Base-by-base conservation (phyloP, 1,140 invertebrate genomes). In the Habropoda laboriosa region DNA sequence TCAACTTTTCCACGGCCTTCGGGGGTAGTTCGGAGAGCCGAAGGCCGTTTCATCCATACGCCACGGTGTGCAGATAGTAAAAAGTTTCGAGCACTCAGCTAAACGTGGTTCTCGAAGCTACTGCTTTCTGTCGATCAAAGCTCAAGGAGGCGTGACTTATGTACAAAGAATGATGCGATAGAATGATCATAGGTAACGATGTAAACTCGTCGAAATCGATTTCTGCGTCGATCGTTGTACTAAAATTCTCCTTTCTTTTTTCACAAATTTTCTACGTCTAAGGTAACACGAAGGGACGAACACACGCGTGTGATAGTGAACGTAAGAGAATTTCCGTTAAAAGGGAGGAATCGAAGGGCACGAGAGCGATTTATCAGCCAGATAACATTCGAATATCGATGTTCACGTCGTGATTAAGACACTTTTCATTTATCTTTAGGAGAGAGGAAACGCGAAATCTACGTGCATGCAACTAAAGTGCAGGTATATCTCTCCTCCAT, bases 1-100 rank as follows among this genome's bases (percentile, higher is more conserved):
- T 42, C 45, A 53, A 67, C 30, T 80, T 67, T 53, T 55, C 38
- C n/a, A n/a, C n/a, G n/a, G n/a, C n/a, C 30, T 70, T 18, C 16
- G 67, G 8, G 35, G 53, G 24, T 38, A 51, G 18, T 38, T 67
- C 13, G 38, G 32, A 45, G 53, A n/a, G 30, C n/a, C 42, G n/a
- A 42, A 42, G 51, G 45, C 64, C 42, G 76, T 80, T 83, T 71
- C 82, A 55, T 53, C 78, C 79, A 83, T 61, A 75, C 47, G 35
- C 42, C 3, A 42, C 63, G 49, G 49, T 79, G 49, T 79, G 67
- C 74, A 61, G 58, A 58, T 78, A 64, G 49, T 83, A 51, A 80
- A 84, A 66, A 68, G 82, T 80, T 74, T 83, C 81, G 82, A 83
- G 77, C 82, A 85, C 49, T 75, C 67, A 47, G 79, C 82, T 85